These are phyloP conservation scores for Paramormyrops kingsleyae DNA, from an alignment of 2,113 vertebrate species.

Conservation along the genomic window DNA sequence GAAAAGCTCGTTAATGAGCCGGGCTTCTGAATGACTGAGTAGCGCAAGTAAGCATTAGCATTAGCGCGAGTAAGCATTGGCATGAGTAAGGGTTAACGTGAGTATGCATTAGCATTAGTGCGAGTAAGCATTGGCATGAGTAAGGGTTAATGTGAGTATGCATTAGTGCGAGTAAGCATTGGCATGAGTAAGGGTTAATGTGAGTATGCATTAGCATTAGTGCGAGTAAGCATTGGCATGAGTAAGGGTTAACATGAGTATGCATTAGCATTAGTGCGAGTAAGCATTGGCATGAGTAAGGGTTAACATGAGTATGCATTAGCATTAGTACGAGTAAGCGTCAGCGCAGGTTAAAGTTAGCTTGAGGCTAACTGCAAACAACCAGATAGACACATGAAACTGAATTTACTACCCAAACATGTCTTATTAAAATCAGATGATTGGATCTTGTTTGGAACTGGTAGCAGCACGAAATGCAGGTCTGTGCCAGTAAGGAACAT, in stretches of 20 bases:
- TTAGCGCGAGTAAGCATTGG: background rate
- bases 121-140: background rate
- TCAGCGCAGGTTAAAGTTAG: background rate
- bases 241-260: too few relatives aligned
- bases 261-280: background rate
- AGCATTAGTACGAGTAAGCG: background rate
- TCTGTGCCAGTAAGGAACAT: background rate
- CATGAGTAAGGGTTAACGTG: background rate
- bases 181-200: background rate
- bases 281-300: background rate
- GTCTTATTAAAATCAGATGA: background rate
- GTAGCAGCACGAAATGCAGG: background rate
- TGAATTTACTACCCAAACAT: background rate
- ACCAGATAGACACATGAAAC: background rate
- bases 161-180: background rate
- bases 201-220: background rate
- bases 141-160: too few relatives aligned
- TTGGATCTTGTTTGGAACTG: background rate
- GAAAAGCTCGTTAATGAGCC: slow-evolving; percentile 15
- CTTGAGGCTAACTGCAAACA: background rate
- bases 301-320: background rate
- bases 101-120: background rate
- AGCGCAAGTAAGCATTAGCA: background rate
- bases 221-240: background rate
- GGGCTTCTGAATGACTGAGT: background rate